These are phyloP conservation scores for Parnassius smintheus DNA, from an alignment of 2,888 invertebrate species.

Conservation along the genomic window DNA sequence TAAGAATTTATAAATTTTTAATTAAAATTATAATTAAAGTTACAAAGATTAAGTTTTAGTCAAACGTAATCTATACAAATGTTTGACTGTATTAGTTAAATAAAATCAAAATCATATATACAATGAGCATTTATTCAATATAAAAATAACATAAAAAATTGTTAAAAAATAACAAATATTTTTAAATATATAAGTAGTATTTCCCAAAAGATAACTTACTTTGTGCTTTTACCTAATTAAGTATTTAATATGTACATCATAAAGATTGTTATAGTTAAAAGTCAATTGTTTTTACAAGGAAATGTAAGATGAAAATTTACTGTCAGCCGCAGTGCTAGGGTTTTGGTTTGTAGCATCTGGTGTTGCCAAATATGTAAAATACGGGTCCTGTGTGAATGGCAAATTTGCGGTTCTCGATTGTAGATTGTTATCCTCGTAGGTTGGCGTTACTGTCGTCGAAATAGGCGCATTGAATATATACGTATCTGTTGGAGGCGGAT, in stretches of 20 bases:
- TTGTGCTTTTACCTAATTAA: too few relatives aligned
- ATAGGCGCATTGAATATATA: constrained; percentile 55
- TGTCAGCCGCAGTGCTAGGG: constrained; percentile 45
- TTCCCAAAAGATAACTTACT: too few relatives aligned
- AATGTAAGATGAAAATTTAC: constrained; percentile 67
- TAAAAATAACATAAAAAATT: too few relatives aligned
- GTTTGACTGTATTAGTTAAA: too few relatives aligned
- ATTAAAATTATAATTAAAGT: too few relatives aligned
- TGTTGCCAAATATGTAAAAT: constrained; percentile 58
- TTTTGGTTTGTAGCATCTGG: constrained; percentile 53
- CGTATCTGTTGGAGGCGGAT: constrained; percentile 53
- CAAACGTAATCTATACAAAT: too few relatives aligned
- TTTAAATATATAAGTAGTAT: neutral
- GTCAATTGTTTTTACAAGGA: constrained; percentile 49
- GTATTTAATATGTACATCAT: constrained; percentile 4
- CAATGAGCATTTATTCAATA: too few relatives aligned
- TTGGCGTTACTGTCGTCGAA: constrained; percentile 50
- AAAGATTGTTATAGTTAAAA: neutral
- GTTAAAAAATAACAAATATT: too few relatives aligned
- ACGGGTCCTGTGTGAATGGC: constrained; percentile 59
- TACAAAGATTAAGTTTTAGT: too few relatives aligned
- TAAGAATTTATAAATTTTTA: too few relatives aligned
- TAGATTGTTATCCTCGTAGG: constrained; percentile 60
- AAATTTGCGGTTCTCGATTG: constrained; percentile 49
- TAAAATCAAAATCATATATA: too few relatives aligned